Evolutionary conservation across 2,888 invertebrate genomes (phyloP), one percentile per base, ranked within the genome.

Genomic region (Chalcosyrphus nemorum): DNA sequence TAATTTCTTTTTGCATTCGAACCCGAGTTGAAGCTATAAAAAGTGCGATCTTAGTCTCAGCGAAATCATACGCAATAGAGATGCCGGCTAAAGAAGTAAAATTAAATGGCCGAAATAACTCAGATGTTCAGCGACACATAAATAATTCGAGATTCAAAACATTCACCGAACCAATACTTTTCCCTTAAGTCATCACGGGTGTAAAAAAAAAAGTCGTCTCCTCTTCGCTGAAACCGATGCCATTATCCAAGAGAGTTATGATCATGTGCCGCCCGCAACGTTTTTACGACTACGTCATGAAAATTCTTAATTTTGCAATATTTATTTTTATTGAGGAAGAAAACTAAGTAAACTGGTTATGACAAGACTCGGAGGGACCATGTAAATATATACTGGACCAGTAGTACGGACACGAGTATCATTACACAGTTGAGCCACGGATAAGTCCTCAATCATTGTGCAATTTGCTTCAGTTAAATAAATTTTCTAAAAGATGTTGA

Each of bases 191-290:
- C 38, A n/a, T 2, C n/a, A 35, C 1, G 35, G 4, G n/a, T 3
- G 5, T 19, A 7, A 9, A 19, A 45, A 17, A 17, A 45, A 0
- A 17, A 43, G 2, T 17, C 43, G 15, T 19, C 2, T 9, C 1
- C 19, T 45, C 19, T 7, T 45, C 45, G 45, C 2, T 54, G 21
- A 50, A 32, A 19, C n/a, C 41, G 29, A 29, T 50, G 24, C 54
- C 63, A 74, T 74, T 74, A 74, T 35, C 9, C n/a, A 6, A 15
- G 24, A 74, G 57, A 65, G 17, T 74, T 63, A 74, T 74, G 72
- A 50, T 29, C 59, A 50, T 72, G 50, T 56, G 63, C 74, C 63
- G 74, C 54, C 74, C 74, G 74, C 63, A 56, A 74, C 29, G 74
- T 27, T 74, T 74, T 70, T 65, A 74, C 29, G 32, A 19, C 54